phyloP scores from a whole-genome alignment of 2,888 invertebrate genomes.

The Arge pagana region DNA sequence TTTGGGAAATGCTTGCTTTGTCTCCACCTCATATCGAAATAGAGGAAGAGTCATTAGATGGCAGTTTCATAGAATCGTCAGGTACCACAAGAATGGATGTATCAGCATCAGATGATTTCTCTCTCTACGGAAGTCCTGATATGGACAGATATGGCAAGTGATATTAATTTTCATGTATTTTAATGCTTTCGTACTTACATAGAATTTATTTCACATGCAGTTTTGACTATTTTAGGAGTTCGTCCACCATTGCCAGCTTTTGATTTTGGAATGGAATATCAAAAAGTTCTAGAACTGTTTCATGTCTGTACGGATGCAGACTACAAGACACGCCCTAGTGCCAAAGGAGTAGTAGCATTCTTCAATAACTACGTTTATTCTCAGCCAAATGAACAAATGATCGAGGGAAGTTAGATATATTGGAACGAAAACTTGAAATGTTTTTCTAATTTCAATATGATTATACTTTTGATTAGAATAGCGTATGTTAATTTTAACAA shows the following conservation, averaged over 20 bases:
- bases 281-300: conserved; percentile 70
- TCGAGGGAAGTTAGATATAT: no score
- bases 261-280: conserved; percentile 65
- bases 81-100: conserved; percentile 24
- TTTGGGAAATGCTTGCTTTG: conserved; percentile 83
- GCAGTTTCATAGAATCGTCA: conserved; percentile 42
- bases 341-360: conserved; percentile 61
- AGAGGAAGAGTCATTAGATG: conserved; percentile 36
- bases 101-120: neutral
- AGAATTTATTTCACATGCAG: neutral
- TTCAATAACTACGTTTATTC: conserved; percentile 53
- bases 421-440: no score
- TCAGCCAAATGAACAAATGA: conserved; percentile 25
- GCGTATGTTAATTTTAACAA: no score
- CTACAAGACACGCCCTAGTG: conserved; percentile 66
- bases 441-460: no score
- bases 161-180: conserved; percentile 13
- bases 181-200: neutral
- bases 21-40: conserved; percentile 67
- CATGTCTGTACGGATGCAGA: conserved; percentile 70
- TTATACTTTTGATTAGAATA: no score
- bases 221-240: conserved; percentile 65
- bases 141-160: conserved; percentile 23
- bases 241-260: conserved; percentile 73
- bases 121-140: conserved; percentile 17